Base-by-base conservation (phyloP, 2,113 vertebrate genomes). In the Chlamydotis undulata region DNA sequence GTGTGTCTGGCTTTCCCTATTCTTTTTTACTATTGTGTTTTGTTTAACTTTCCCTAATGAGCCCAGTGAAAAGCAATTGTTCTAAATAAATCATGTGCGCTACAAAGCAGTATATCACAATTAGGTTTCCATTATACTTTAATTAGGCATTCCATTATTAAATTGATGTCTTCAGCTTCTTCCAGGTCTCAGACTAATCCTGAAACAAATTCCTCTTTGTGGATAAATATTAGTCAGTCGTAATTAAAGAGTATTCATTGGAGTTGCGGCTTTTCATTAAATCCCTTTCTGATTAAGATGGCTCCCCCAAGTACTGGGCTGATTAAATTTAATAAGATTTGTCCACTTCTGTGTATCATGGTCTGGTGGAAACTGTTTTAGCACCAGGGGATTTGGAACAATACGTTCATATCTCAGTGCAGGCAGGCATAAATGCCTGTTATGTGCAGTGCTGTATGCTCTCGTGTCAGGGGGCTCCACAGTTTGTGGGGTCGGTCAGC, bases 111-210 rank as follows among this genome's bases (percentile, higher is more conserved):
- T 98, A 94, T 91, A 97, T 98, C 97, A 97, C 97, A 97, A 98
- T 98, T 98, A 98, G 90, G 85, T 93, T 97, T 97, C 97, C 87
- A 97, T 98, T 98, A 97, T 97, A 90, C 93, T 97, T 97, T 97
- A 98, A 98, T 98, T 98, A 98, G 97, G 91, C 94, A 91, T 98
- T 98, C 94, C 82, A 91, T 98, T 98, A 98, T 98, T 97, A 94
- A 97, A 97, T 97, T 98, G 96, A 95, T 97, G 93, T 97, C 90
- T 97, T 96, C 94, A 85, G 92, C 97, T 98, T 97, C 97, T 95
- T 97, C 84, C 82, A 97, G 91, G 93, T 96, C 97, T 97, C 94
- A 96, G 90, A 92, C 94, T 98, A 98, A 98, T 98, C 95, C 96
- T 97, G 94, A 97, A 97, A 97, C 93, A 98, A 97, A 98, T 97